Evolutionary conservation across 2,888 invertebrate species (phyloP), one percentile per base, ranked within the genome.

Genomic region (Acrobasis repandana): DNA sequence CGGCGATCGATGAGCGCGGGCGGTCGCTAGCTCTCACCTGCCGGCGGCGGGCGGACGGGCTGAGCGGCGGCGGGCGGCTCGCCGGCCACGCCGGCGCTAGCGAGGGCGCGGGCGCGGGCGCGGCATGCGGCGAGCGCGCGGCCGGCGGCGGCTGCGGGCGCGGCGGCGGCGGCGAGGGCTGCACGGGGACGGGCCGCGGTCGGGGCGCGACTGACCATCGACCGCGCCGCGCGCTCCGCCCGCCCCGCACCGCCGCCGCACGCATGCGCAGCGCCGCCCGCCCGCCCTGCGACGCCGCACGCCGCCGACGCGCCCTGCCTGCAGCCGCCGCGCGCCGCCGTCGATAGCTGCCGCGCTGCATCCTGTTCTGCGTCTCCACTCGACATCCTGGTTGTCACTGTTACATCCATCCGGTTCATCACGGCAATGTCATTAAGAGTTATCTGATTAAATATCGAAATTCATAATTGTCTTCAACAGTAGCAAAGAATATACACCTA

Each of bases 1-100:
- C 46, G 60, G 28, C 49, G 59, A 59, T 52, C 52, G 59, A 52
- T 52, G 43, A 14, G 36, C 56, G 11, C 38, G 14, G 66, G 60
- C 57, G 63, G 63, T 50, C 57, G 50, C 38, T 49, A 58, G 60
- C 52, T 46, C 79, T 76, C 78, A 80, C 81, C 79, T 77, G 79
- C 71, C 74, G 70, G 69, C 73, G 71, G 70, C 72, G 74, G 71
- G 72, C 74, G 70, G 70, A 63, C 67, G 72, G 74, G 65, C 69
- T 69, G 67, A 57, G 73, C 70, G 73, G 73, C 70, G 69, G 74
- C 75, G 75, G 71, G 77, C 77, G 76, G 76, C 74, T 70, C 74
- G 79, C 73, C 77, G 77, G 78, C 80, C 81, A 79, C 80, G 83
- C 80, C 82, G 80, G 78, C 79, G 83, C 83, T 82, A 80, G 80